phyloP scores from a whole-genome alignment of 1,140 invertebrate genomes.

The Eciton burchellii region DNA sequence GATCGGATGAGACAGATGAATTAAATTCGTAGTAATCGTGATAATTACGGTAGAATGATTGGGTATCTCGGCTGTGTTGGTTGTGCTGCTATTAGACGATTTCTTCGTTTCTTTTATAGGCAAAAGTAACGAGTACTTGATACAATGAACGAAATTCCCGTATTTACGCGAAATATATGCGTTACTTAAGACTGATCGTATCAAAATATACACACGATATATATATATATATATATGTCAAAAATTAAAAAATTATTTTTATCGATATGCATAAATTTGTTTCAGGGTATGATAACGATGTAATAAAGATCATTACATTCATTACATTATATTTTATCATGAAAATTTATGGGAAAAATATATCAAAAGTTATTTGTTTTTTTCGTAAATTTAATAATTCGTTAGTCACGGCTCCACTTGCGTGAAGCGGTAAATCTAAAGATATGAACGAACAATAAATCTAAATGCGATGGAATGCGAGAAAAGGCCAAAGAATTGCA shows the following conservation, averaged over 20 bases:
- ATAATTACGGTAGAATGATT: slow-evolving; percentile 39
- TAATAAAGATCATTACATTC: neutral
- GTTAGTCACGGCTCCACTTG: too few species aligned
- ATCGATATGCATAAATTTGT: slow-evolving; percentile 10
- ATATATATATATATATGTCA: neutral
- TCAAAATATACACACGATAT: neutral
- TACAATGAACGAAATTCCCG: slow-evolving; percentile 4
- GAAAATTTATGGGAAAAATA: neutral
- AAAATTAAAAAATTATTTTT: slow-evolving; percentile 10
- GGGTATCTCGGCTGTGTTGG: slow-evolving; percentile 6
- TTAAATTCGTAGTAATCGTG: neutral
- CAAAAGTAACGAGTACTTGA: slow-evolving; percentile 13
- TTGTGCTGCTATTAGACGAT: neutral
- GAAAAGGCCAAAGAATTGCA: slow-evolving; percentile 81
- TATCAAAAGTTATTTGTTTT: slow-evolving; percentile 31
- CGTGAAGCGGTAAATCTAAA: too few species aligned
- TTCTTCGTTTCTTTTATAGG: neutral
- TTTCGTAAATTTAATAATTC: slow-evolving; percentile 22
- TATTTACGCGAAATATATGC: slow-evolving; percentile 31
- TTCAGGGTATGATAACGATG: neutral
- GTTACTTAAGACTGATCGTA: slow-evolving; percentile 37
- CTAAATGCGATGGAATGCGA: slow-evolving; percentile 22
- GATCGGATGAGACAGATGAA: neutral
- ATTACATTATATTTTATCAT: neutral
- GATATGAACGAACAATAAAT: slow-evolving; percentile 12